A percentile compares a stretch with the other conserved stretches of the same genome.
phyloP scores from a whole-genome alignment of 2,113 vertebrate species.

The Garra rufa region DNA sequence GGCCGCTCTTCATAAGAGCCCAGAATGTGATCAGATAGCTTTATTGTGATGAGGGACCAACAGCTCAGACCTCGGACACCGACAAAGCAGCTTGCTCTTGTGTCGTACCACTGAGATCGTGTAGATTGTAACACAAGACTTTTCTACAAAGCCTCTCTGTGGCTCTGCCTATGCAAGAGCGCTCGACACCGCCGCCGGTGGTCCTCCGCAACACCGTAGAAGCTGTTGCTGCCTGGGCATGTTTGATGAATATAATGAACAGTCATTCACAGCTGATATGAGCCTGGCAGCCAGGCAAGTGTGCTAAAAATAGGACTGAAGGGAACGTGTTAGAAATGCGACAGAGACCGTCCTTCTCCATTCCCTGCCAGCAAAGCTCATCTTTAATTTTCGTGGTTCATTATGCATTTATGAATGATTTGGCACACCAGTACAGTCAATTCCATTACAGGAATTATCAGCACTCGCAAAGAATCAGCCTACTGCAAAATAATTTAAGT shows the following conservation, averaged over 20 bases:
- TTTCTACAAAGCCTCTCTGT: constrained; percentile 34
- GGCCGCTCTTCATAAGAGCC: constrained; percentile 26
- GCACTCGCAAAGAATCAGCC: constrained; percentile 46
- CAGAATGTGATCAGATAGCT: constrained; percentile 21
- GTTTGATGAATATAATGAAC: constrained; percentile 28
- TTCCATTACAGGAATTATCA: constrained; percentile 55
- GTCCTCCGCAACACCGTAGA: neutral
- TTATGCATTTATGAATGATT: constrained; percentile 57
- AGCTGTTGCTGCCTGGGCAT: neutral
- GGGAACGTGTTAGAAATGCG: constrained; percentile 34
- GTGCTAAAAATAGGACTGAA: constrained; percentile 28
- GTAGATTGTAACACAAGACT: constrained; percentile 49
- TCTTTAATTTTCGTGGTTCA: constrained; percentile 56
- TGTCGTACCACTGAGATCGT: constrained; percentile 36
- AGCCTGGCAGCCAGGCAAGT: constrained; percentile 22
- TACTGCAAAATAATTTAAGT: constrained; percentile 52
- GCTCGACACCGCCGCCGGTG: neutral
- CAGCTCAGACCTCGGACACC: neutral
- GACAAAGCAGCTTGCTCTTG: constrained; percentile 2
- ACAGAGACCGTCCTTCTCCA: constrained; percentile 29
- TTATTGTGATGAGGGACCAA: constrained; percentile 41
- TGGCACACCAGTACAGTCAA: constrained; percentile 53
- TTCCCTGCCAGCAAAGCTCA: constrained; percentile 32
- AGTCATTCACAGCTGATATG: constrained; percentile 32
- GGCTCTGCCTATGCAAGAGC: neutral